A percentile compares a stretch with the other conserved stretches of the same genome.
phyloP scores from a whole-genome alignment of 2,888 invertebrate species.

The Drosophila fungiperda region DNA sequence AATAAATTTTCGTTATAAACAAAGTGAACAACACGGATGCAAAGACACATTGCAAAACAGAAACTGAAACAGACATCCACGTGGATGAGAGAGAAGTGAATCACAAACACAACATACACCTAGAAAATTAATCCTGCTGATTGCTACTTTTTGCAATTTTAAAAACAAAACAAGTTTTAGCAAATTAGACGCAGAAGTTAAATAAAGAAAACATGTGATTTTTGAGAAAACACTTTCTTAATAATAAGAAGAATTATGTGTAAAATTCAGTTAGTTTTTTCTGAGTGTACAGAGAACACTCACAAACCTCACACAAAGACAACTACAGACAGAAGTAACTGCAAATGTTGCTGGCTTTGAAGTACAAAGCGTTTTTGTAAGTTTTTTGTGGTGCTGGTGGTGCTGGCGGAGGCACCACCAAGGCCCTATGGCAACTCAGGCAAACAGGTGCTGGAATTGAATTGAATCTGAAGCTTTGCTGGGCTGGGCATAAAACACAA shows the following conservation, averaged over 20 bases:
- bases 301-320: conserved; percentile 17
- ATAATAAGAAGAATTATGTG: neutral
- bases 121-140: conserved; percentile 3
- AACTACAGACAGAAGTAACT: conserved; percentile 38
- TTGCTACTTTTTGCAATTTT: too few relatives aligned
- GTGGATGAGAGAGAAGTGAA: neutral
- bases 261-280: neutral
- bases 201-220: neutral
- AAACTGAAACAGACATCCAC: conserved; percentile 14
- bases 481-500: conserved; percentile 26
- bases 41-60: conserved; percentile 45
- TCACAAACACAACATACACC: neutral
- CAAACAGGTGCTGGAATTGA: conserved; percentile 60
- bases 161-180: neutral
- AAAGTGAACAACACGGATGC: conserved; percentile 49
- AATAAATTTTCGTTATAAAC: conserved; percentile 60
- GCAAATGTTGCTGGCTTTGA: conserved; percentile 70
- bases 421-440: conserved; percentile 71
- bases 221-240: neutral
- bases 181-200: neutral
- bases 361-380: conserved; percentile 68
- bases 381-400: conserved; percentile 36
- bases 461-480: conserved; percentile 63
- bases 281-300: neutral
- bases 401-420: conserved; percentile 42